Conservation (phyloP, 1,140 invertebrate genomes). For the Pararge aegeria region DNA sequence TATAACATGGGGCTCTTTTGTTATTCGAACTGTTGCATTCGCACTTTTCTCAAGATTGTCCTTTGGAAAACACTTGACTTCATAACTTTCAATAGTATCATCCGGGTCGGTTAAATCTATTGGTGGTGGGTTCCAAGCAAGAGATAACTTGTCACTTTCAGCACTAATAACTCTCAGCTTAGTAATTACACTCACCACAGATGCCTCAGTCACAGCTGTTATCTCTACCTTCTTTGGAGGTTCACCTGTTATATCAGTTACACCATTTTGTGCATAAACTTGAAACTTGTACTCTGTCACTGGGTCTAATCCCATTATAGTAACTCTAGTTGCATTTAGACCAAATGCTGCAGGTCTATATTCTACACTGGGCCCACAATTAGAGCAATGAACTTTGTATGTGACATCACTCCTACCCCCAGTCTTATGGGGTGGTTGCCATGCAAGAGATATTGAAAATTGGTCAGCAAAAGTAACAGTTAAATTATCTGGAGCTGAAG, state of each 20-base stretch:
- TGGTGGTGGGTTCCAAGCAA: slow-evolving; percentile 93
- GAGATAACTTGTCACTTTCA: slow-evolving; percentile 90
- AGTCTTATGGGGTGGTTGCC: slow-evolving; percentile 90
- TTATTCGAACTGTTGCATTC: slow-evolving; percentile 85
- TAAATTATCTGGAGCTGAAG: slow-evolving; percentile 94
- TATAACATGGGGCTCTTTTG: slow-evolving; percentile 87
- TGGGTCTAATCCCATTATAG: slow-evolving; percentile 93
- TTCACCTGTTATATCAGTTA: slow-evolving; percentile 71
- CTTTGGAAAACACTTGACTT: slow-evolving; percentile 90
- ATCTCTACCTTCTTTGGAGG: slow-evolving; percentile 89
- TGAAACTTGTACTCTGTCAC: slow-evolving; percentile 95
- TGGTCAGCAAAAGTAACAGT: slow-evolving; percentile 94
- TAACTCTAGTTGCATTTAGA: slow-evolving; percentile 95
- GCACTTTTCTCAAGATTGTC: slow-evolving; percentile 87
- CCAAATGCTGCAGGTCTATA: slow-evolving; percentile 84
- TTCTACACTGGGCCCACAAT: slow-evolving; percentile 86
- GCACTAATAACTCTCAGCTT: slow-evolving; percentile 91
- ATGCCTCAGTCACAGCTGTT: slow-evolving; percentile 94
- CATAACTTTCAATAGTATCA: slow-evolving; percentile 89
- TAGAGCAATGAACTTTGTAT: slow-evolving; percentile 92
- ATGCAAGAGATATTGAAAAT: slow-evolving; percentile 93
- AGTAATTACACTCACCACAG: slow-evolving; percentile 90
- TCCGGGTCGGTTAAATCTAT: slow-evolving; percentile 84
- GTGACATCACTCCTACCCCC: slow-evolving; percentile 91
- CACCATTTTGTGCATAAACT: slow-evolving; percentile 82